phyloP scores from a whole-genome alignment of 2,797 vertebrate genomes.

The Poeciliopsis gracilis region DNA sequence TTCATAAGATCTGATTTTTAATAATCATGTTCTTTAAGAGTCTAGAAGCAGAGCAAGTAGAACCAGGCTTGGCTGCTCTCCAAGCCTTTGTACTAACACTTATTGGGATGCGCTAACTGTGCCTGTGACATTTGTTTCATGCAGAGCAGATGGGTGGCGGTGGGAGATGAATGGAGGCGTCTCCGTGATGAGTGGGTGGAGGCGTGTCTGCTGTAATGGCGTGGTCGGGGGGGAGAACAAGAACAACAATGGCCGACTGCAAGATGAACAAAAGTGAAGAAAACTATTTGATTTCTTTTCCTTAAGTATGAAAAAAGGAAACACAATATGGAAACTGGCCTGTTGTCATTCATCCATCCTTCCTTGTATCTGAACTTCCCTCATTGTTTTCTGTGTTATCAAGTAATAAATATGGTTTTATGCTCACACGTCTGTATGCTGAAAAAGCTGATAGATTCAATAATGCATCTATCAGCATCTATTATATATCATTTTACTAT shows the following conservation, averaged over 20 bases:
- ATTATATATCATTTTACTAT: not conserved
- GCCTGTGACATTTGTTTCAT: conserved; percentile 21
- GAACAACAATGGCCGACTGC: not conserved
- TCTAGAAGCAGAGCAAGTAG: not conserved
- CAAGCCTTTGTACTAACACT: not conserved
- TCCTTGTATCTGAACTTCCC: not conserved
- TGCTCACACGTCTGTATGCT: not conserved
- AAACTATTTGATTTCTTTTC: not conserved
- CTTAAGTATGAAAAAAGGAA: not conserved
- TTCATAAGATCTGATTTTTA: not conserved
- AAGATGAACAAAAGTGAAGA: not conserved
- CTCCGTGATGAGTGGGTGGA: conserved; percentile 9
- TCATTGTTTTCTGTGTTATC: not conserved
- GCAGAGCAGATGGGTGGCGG: conserved; percentile 59
- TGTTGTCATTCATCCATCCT: not conserved
- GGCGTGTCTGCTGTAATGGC: conserved; percentile 21
- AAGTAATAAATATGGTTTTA: not conserved
- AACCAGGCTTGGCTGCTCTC: not conserved
- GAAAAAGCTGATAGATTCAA: not conserved
- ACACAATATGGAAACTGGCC: not conserved
- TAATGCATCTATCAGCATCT: not conserved
- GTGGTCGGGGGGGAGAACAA: conserved; percentile 1
- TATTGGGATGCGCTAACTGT: not conserved
- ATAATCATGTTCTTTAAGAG: not conserved
- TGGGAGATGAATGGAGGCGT: conserved; percentile 37